Base-by-base conservation (phyloP, 2,113 vertebrate species). In the Eclectus roratus region DNA sequence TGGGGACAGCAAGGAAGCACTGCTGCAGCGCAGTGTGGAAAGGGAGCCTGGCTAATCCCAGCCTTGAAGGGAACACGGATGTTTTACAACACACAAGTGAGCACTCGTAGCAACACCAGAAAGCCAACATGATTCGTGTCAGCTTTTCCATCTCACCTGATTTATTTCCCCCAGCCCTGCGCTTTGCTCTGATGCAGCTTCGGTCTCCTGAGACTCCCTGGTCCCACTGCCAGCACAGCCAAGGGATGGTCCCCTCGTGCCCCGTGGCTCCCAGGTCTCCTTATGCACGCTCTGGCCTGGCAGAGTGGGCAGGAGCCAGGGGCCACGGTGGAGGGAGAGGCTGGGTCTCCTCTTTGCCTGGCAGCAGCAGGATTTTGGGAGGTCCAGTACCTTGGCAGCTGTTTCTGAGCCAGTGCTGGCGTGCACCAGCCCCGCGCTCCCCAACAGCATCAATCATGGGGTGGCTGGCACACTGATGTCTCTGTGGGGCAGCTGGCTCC, bases 341-440 rank as follows among this genome's bases (percentile, higher is more conserved):
- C 90, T 3, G 1, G 11, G 27, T 77, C 47, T 58, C 11, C 28
- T 33, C 91, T 90, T 94, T 94, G 93, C 93, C 80, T 92, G 74
- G n/a, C 69, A 71, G 86, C 87, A 87, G 93, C 61, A 68, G 92
- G 92, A 68, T 89, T 95, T 94, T 53, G 96, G 96, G 88, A 92
- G 94, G 95, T 89, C 90, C 16, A 0, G 83, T 91, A 2, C 93
- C 64, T 86, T 41, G 2, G 85, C 94, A 97, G 96, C 90, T 93
- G 93, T 53, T 90, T 35, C 60, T 91, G 91, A 96, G 96, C 73
- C 86, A 14, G 84, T 63, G 69, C 79, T 93, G 92, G 88, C 31
- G 18, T 11, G 8, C 27, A 8, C 69, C 6, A 49, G 93, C 71
- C 90, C 89, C 11, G 1, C 3, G 6, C 58, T 96, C 85, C 95